Percentiles rank a stretch among this genome's conserved stretches.
These are phyloP conservation scores for Cinclus mexicanus DNA, from an alignment of 2,113 vertebrate species.

Conservation along the genomic window DNA sequence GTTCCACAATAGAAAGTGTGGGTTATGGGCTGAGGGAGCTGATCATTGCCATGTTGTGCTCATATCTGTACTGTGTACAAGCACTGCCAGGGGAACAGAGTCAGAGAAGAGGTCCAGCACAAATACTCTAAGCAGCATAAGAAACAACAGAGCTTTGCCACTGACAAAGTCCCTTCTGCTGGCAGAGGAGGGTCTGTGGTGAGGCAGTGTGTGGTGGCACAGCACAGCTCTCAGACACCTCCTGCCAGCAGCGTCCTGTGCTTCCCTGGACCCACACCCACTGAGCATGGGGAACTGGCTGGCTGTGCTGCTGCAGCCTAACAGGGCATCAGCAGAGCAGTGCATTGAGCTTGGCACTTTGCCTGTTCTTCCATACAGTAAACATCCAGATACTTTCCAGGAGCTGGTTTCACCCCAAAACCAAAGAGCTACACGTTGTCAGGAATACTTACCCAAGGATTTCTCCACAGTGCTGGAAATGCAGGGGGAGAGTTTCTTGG, in stretches of 20 bases:
- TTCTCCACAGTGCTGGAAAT: background rate
- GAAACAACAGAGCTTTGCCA: background rate
- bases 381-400: background rate
- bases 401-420: background rate
- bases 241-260: background rate
- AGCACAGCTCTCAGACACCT: rapidly evolving
- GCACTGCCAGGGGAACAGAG: rapidly evolving
- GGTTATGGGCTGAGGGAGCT: background rate
- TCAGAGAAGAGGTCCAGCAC: background rate
- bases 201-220: rapidly evolving
- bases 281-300: rapidly evolving
- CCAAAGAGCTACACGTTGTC: background rate
- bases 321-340: rapidly evolving
- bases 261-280: rapidly evolving
- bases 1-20: background rate
- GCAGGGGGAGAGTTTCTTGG: background rate
- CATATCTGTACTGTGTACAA: no score
- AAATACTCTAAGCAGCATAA: rapidly evolving
- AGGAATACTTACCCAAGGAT: background rate
- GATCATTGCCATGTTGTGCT: background rate
- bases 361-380: background rate
- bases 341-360: rapidly evolving
- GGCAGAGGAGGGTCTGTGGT: background rate
- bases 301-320: rapidly evolving
- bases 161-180: rapidly evolving